Conservation (phyloP, 2,797 vertebrate genomes). For the Sebastes aleutianus region DNA sequence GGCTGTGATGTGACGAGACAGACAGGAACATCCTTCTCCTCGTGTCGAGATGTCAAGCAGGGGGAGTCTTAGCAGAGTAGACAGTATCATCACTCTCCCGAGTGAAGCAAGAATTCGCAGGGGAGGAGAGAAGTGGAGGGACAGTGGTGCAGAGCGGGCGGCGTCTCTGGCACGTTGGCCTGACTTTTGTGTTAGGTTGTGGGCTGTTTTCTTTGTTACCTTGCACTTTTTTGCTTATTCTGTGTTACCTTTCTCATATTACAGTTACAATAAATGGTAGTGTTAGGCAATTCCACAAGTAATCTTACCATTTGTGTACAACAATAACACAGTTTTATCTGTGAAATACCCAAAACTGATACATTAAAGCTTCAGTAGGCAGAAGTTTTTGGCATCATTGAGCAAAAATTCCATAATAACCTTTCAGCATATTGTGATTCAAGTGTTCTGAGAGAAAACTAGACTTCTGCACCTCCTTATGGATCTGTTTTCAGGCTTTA, state of each 20-base stretch:
- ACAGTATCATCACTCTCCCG: slow-evolving; percentile 79
- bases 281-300: not conserved
- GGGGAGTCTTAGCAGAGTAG: slow-evolving; percentile 73
- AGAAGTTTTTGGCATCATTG: too few relatives aligned
- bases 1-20: slow-evolving; percentile 82
- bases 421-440: too few relatives aligned
- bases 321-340: not conserved
- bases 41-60: slow-evolving; percentile 76
- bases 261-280: not conserved
- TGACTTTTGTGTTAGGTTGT: slow-evolving; percentile 37
- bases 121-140: slow-evolving; percentile 62
- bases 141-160: slow-evolving; percentile 53
- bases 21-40: slow-evolving; percentile 82
- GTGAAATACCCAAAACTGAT: not conserved
- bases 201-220: not conserved
- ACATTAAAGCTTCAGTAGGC: too few relatives aligned
- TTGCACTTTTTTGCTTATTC: not conserved
- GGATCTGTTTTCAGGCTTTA: too few relatives aligned
- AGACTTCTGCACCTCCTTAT: too few relatives aligned
- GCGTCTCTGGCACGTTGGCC: slow-evolving; percentile 17
- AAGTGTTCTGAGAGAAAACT: too few relatives aligned
- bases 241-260: not conserved
- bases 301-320: not conserved
- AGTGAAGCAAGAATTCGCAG: slow-evolving; percentile 54
- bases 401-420: too few relatives aligned